Evolutionary conservation across 2,888 invertebrate species (phyloP).

Genomic region (Tipula unca): DNA sequence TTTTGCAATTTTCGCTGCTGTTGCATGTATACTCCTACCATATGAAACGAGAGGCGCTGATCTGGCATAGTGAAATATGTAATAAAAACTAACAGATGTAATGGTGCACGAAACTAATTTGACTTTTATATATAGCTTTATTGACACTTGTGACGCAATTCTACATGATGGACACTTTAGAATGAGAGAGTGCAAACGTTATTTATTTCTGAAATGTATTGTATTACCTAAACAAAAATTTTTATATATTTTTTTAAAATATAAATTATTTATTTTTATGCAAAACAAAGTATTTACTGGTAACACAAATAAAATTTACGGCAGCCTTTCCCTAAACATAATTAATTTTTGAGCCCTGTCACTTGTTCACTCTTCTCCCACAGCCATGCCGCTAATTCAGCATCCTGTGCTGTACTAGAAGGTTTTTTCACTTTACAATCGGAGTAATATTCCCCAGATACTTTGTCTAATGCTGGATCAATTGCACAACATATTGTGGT

Average conservation of each 20-base stretch:
- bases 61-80: conserved; percentile 18
- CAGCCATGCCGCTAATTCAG: conserved; percentile 48
- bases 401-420: conserved; percentile 43
- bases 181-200: not conserved
- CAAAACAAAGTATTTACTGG: not conserved
- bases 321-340: not conserved
- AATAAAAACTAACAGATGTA: not conserved
- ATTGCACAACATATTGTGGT: conserved; percentile 53
- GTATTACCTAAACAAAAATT: not conserved
- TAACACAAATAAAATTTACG: not conserved
- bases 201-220: not conserved
- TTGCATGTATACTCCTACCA: conserved; percentile 53
- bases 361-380: conserved; percentile 56
- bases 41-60: conserved; percentile 52
- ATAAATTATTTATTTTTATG: not conserved
- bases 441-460: conserved; percentile 50
- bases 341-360: not conserved
- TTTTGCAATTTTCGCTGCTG: conserved; percentile 50
- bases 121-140: not conserved
- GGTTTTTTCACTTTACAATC: not conserved
- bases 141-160: not conserved
- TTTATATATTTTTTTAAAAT: not conserved
- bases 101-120: not conserved
- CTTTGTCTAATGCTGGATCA: conserved; percentile 47
- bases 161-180: not conserved